These are phyloP conservation scores for Forbesichthys agassizii DNA, from an alignment of 2,113 vertebrate genomes.

Conservation along the genomic window DNA sequence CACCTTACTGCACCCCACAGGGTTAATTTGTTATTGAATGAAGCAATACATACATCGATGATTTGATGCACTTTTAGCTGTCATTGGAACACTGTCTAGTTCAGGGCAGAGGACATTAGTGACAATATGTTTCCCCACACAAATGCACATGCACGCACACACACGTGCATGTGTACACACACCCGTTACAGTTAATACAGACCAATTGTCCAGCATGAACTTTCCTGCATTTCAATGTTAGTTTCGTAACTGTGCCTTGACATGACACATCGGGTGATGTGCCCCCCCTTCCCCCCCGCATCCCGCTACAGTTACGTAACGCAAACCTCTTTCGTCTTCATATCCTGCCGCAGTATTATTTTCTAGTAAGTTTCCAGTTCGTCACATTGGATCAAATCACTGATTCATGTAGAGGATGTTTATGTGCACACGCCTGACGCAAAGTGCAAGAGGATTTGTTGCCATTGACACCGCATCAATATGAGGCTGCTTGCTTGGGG, in stretches of 20 bases:
- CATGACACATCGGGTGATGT: slow-evolving; percentile 33
- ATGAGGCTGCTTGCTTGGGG: slow-evolving; percentile 11
- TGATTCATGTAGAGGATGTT: slow-evolving; percentile 39
- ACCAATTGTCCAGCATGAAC: slow-evolving; percentile 24
- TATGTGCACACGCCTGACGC: slow-evolving; percentile 12
- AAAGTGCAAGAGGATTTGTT: slow-evolving; percentile 19
- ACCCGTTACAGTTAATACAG: slow-evolving; percentile 27
- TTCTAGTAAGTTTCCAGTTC: slow-evolving; percentile 48
- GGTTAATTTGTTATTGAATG: too few species aligned
- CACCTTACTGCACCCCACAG: too few species aligned
- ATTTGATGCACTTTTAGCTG: too few species aligned
- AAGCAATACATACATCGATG: too few species aligned
- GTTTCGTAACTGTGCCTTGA: slow-evolving; percentile 66
- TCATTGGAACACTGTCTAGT: too few species aligned
- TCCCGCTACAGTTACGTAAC: slow-evolving; percentile 61
- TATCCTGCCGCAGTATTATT: slow-evolving; percentile 39
- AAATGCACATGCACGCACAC: too few species aligned
- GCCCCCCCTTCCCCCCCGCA: slow-evolving; percentile 36
- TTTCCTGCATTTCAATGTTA: slow-evolving; percentile 57
- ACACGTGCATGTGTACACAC: background rate
- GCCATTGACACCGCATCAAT: slow-evolving; percentile 13
- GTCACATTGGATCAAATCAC: slow-evolving; percentile 62
- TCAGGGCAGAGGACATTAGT: too few species aligned
- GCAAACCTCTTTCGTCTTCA: slow-evolving; percentile 59
- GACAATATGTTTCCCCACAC: too few species aligned